Percentiles rank a stretch among this genome's conserved stretches.
Conservation (phyloP, 2,888 invertebrate genomes). For the Orgyia antiqua region DNA sequence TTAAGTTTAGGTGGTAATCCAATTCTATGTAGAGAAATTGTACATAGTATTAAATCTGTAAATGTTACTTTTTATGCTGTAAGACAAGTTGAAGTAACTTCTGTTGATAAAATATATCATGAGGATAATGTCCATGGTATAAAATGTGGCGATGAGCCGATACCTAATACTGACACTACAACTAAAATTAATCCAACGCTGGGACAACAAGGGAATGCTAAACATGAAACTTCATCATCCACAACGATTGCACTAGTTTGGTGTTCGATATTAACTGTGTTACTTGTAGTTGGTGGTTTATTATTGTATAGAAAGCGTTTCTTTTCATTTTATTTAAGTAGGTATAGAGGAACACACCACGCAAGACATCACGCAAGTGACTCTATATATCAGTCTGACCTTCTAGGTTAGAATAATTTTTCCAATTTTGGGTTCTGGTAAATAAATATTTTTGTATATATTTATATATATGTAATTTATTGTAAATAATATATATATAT, state of each 20-base stretch:
- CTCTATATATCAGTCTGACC: constrained; percentile 18
- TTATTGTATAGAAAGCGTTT: constrained; percentile 18
- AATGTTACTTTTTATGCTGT: constrained; percentile 28
- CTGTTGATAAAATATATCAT: constrained; percentile 58
- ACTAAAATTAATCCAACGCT: neutral
- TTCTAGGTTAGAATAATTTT: constrained; percentile 10
- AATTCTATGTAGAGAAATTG: constrained; percentile 56
- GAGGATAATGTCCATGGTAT: constrained; percentile 69
- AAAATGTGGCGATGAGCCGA: constrained; percentile 44
- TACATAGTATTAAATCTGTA: constrained; percentile 38
- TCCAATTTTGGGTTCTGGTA: no score
- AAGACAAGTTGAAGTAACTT: constrained; percentile 48
- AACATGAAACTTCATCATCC: constrained; percentile 9
- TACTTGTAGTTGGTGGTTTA: constrained; percentile 20
- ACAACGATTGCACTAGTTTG: constrained; percentile 24
- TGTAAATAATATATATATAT: no score
- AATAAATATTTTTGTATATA: no score
- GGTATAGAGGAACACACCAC: constrained; percentile 19
- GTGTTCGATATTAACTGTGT: constrained; percentile 30
- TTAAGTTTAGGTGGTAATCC: constrained; percentile 64
- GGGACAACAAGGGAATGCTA: neutral
- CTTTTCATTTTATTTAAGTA: no score
- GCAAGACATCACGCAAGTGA: constrained; percentile 32
- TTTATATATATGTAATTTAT: no score
- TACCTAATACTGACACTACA: constrained; percentile 4